Evolutionary conservation across 2,113 vertebrate species (phyloP).

Genomic region (Phalacrocorax pelagicus): DNA sequence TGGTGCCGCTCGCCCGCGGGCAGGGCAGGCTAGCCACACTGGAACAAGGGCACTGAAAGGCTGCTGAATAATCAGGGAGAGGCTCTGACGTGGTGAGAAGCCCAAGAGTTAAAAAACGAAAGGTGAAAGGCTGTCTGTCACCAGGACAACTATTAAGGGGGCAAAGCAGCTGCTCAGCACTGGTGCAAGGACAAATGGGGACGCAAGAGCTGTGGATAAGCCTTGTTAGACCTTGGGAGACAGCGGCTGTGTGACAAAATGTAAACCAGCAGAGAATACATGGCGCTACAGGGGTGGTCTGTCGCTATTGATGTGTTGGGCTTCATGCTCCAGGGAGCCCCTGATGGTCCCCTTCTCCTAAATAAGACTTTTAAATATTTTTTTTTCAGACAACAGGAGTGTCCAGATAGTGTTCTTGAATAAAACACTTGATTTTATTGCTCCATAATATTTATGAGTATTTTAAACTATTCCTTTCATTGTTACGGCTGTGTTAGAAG

Average conservation of each 20-base stretch:
- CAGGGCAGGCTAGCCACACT: too few relatives aligned
- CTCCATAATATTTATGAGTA: neutral
- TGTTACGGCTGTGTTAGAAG: neutral
- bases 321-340: neutral
- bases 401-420: neutral
- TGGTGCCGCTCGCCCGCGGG: neutral
- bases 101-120: neutral
- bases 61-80: too few relatives aligned
- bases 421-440: neutral
- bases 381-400: neutral
- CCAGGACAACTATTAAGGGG: too few relatives aligned
- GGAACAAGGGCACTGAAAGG: neutral
- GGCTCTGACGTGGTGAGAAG: too few relatives aligned
- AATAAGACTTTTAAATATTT: neutral
- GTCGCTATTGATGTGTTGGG: neutral
- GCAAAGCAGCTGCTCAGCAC: fast-evolving
- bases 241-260: neutral
- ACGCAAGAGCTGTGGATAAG: too few relatives aligned
- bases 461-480: neutral
- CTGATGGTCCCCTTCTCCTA: neutral
- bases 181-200: too few relatives aligned
- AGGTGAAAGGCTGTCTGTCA: neutral
- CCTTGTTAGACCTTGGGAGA: neutral
- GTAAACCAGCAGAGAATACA: neutral
- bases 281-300: fast-evolving